These are phyloP conservation scores for Cistogaster globosa DNA, from an alignment of 2,888 invertebrate species.

Conservation along the genomic window DNA sequence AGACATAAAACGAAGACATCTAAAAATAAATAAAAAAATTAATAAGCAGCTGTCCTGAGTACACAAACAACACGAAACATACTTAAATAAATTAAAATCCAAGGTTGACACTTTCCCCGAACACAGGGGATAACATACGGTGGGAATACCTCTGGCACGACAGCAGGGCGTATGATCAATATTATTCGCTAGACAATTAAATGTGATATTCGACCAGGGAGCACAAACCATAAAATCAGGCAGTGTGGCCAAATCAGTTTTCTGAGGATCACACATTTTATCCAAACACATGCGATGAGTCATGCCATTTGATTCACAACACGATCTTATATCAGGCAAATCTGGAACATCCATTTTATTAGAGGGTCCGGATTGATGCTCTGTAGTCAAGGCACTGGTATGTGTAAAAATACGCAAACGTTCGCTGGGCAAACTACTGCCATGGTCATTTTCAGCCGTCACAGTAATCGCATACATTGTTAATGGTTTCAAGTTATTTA, in stretches of 20 bases:
- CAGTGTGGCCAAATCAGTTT: constrained; percentile 82
- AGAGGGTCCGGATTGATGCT: constrained; percentile 64
- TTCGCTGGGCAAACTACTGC: constrained; percentile 90
- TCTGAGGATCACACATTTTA: constrained; percentile 91
- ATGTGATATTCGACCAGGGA: constrained; percentile 92
- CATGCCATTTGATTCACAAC: constrained; percentile 89
- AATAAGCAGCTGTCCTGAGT: neutral
- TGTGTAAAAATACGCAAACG: constrained; percentile 85
- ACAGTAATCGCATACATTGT: constrained; percentile 93
- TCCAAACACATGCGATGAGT: constrained; percentile 89
- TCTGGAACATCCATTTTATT: constrained; percentile 84
- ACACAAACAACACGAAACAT: constrained; percentile 79
- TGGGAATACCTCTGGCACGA: constrained; percentile 88
- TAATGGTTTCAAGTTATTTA: constrained; percentile 88
- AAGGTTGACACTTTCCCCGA: constrained; percentile 90
- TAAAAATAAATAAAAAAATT: constrained; percentile 74
- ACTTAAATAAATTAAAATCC: constrained; percentile 93
- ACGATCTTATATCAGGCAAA: constrained; percentile 89
- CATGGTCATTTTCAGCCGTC: constrained; percentile 89
- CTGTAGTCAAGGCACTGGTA: constrained; percentile 87
- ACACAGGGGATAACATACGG: constrained; percentile 90
- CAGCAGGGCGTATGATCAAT: constrained; percentile 93
- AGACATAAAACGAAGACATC: constrained; percentile 91
- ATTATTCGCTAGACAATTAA: constrained; percentile 90
- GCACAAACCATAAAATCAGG: constrained; percentile 95